Evolutionary conservation across 2,888 invertebrate species (phyloP).

Genomic region (Trissolcus japonicus): DNA sequence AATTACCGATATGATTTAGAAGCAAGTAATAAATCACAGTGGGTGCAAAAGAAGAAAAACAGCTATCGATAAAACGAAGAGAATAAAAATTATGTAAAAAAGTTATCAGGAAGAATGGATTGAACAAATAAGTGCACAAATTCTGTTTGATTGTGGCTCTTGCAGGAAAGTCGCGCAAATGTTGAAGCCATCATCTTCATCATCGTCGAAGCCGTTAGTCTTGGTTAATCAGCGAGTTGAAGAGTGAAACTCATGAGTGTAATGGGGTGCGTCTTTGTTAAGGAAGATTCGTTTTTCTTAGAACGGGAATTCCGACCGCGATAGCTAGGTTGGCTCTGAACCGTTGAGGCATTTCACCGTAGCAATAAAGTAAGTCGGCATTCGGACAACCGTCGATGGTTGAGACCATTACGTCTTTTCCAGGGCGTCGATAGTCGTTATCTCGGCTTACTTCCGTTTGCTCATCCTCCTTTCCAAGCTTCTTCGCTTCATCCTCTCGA

Average conservation of each 20-base stretch:
- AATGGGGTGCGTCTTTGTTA: constrained; percentile 55
- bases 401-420: constrained; percentile 62
- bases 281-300: constrained; percentile 47
- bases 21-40: too few species aligned
- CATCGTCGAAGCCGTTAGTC: constrained; percentile 42
- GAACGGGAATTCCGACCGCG: constrained; percentile 53
- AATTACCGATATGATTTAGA: too few species aligned
- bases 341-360: constrained; percentile 60
- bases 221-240: constrained; percentile 41
- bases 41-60: background rate
- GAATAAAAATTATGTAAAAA: constrained; percentile 11
- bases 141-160: constrained; percentile 20
- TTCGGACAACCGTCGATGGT: constrained; percentile 62
- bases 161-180: constrained; percentile 18
- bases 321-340: constrained; percentile 52
- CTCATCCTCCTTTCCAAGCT: constrained; percentile 44
- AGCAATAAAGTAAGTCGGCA: constrained; percentile 63
- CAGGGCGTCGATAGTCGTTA: constrained; percentile 67
- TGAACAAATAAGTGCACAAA: constrained; percentile 20
- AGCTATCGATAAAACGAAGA: background rate
- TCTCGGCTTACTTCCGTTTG: constrained; percentile 60
- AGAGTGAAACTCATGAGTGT: constrained; percentile 40
- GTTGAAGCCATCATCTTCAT: constrained; percentile 32
- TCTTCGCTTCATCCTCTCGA: constrained; percentile 48
- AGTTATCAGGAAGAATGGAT: constrained; percentile 13